Conservation (phyloP, 2,888 invertebrate genomes). For the Stratiomys singularior region DNA sequence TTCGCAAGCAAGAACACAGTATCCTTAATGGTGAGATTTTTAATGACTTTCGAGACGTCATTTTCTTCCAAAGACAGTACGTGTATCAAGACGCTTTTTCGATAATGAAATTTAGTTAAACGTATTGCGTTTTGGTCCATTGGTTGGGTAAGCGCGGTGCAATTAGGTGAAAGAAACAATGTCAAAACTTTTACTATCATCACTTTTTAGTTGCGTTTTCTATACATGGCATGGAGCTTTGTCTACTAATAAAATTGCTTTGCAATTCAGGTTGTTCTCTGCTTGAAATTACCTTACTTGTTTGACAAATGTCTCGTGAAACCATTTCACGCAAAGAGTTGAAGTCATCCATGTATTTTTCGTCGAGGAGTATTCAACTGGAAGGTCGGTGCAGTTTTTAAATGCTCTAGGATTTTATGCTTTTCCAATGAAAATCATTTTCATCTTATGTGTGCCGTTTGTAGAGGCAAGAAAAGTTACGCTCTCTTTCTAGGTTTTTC, state of each 20-base stretch:
- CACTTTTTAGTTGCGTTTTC: no score
- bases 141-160: no score
- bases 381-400: no score
- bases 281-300: not conserved
- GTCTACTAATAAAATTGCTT: no score
- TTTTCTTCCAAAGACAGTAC: not conserved
- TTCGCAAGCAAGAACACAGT: no score
- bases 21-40: no score
- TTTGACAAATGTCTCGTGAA: not conserved
- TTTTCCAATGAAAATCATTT: not conserved
- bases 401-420: no score
- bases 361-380: no score
- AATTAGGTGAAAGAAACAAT: not conserved
- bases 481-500: not conserved
- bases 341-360: not conserved
- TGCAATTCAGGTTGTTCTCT: not conserved
- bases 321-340: not conserved
- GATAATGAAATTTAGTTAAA: no score
- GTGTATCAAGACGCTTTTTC: not conserved
- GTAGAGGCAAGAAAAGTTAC: not conserved
- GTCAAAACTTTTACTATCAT: not conserved
- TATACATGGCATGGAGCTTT: no score
- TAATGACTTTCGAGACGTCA: no score
- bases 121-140: no score
- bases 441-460: not conserved